These are phyloP conservation scores for Lithophane semibrunnea DNA, from an alignment of 2,888 invertebrate species.

Conservation along the genomic window DNA sequence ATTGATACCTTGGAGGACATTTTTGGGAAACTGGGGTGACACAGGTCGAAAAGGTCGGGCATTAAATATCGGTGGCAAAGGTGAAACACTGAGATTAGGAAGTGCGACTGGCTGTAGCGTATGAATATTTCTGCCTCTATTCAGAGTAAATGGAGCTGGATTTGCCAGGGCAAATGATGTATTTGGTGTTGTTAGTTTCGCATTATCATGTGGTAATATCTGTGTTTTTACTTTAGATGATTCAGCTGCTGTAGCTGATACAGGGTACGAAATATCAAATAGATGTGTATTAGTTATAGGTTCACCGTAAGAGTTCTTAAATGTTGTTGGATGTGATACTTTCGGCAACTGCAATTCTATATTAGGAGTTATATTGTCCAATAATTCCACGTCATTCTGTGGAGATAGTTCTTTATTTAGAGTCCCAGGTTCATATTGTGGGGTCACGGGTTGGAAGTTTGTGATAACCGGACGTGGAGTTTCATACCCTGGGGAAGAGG, in stretches of 20 bases:
- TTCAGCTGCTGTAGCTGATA: constrained; percentile 84
- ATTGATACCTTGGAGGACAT: constrained; percentile 79
- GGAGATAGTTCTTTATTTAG: constrained; percentile 77
- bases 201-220: constrained; percentile 77
- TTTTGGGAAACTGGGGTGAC: constrained; percentile 73
- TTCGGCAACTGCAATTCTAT: constrained; percentile 81
- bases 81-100: constrained; percentile 92
- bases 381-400: constrained; percentile 75
- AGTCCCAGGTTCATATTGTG: constrained; percentile 73
- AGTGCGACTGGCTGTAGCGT: constrained; percentile 91
- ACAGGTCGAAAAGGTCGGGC: constrained; percentile 89
- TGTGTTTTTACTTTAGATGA: constrained; percentile 84
- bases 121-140: constrained; percentile 87
- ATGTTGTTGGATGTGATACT: constrained; percentile 79
- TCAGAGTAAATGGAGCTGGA: constrained; percentile 85
- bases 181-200: constrained; percentile 73
- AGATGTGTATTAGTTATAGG: constrained; percentile 79
- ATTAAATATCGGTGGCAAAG: constrained; percentile 91
- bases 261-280: constrained; percentile 81
- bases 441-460: constrained; percentile 72
- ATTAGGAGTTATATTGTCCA: constrained; percentile 73
- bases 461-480: constrained; percentile 71
- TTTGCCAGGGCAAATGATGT: constrained; percentile 82
- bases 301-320: constrained; percentile 88
- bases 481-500: constrained; percentile 68